Conservation (phyloP, 2,888 invertebrate genomes). For the Anthoptus insignis region DNA sequence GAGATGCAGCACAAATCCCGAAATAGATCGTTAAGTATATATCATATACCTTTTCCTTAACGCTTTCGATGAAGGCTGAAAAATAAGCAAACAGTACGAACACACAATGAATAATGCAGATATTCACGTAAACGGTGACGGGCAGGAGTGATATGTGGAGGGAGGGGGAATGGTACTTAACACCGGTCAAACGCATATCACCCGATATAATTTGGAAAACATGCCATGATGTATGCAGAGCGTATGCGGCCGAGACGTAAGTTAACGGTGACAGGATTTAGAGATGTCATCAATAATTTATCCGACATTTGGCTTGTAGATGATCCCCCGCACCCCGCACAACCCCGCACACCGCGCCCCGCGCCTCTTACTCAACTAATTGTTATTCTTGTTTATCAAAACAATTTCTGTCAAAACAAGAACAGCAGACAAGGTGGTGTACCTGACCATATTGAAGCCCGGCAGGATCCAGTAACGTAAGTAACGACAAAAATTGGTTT, state of each 20-base stretch:
- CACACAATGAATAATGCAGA: slow-evolving; percentile 42
- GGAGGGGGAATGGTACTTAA: slow-evolving; percentile 2
- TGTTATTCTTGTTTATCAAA: slow-evolving; percentile 57
- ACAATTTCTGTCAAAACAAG: too few relatives aligned
- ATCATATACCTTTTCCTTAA: neutral
- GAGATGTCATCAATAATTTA: slow-evolving; percentile 75
- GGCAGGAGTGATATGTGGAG: slow-evolving; percentile 30
- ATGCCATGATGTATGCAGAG: slow-evolving; percentile 59
- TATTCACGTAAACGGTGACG: slow-evolving; percentile 41
- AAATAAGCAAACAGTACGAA: slow-evolving; percentile 26
- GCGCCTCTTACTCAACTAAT: slow-evolving; percentile 42
- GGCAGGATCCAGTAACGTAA: too few relatives aligned
- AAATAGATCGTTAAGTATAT: too few relatives aligned
- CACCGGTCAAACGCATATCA: slow-evolving; percentile 47
- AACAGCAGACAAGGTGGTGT: too few relatives aligned
- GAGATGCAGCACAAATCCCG: too few relatives aligned
- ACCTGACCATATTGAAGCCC: too few relatives aligned
- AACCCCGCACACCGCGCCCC: slow-evolving; percentile 11
- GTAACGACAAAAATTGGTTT: too few relatives aligned
- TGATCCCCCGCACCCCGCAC: slow-evolving; percentile 54
- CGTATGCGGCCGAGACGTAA: slow-evolving; percentile 53
- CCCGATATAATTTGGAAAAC: slow-evolving; percentile 50
- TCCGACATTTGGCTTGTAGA: slow-evolving; percentile 69
- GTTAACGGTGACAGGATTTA: slow-evolving; percentile 52
- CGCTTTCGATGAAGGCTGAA: neutral